phyloP scores from a whole-genome alignment of 2,888 invertebrate genomes.

The Formica aserva region DNA sequence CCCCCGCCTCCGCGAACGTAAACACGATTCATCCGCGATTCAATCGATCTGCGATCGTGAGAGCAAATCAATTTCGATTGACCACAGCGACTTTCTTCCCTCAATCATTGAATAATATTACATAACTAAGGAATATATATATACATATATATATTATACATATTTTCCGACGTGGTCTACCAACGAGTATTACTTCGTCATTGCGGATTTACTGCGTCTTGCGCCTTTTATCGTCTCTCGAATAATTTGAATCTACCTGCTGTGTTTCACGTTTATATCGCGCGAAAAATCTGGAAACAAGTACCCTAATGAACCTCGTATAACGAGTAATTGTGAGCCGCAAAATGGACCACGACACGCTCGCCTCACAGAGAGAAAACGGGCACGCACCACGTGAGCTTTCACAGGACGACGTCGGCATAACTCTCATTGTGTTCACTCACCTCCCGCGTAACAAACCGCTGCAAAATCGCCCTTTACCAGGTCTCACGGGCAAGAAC shows the following conservation, averaged over 20 bases:
- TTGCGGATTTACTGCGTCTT: neutral
- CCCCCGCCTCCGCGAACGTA: neutral
- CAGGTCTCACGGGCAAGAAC: neutral
- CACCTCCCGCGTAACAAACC: conserved; percentile 57
- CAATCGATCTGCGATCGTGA: neutral
- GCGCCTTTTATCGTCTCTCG: neutral
- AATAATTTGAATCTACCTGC: neutral
- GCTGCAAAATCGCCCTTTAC: neutral
- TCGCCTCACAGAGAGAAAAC: neutral
- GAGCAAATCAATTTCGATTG: neutral
- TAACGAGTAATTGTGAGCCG: neutral
- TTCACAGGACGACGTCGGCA: conserved; percentile 42
- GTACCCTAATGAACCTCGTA: neutral
- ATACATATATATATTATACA: neutral
- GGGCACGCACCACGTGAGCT: conserved; percentile 67
- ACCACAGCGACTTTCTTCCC: neutral
- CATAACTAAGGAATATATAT: neutral
- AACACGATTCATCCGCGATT: neutral
- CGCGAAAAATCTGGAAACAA: neutral
- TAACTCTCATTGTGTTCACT: conserved; percentile 57
- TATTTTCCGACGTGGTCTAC: conserved; percentile 8
- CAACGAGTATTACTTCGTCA: neutral
- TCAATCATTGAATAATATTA: neutral
- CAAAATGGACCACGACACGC: neutral
- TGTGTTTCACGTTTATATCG: neutral